Conservation (phyloP, 2,888 invertebrate genomes). For the Mimas tiliae region DNA sequence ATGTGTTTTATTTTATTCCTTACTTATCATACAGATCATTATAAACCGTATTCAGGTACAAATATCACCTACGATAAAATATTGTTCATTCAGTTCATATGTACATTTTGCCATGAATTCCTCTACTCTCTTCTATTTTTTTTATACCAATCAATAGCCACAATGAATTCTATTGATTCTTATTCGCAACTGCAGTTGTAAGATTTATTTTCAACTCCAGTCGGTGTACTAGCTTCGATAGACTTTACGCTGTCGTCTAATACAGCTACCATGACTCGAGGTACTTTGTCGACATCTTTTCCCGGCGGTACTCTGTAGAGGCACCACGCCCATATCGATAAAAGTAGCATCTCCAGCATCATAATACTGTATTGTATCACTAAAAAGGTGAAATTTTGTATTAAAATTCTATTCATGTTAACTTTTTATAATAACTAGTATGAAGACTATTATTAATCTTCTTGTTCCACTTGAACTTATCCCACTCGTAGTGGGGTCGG, state of each 20-base stretch:
- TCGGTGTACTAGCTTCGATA: conserved; percentile 47
- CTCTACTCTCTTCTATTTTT: conserved; percentile 17
- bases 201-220: conserved; percentile 54
- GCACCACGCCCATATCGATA: conserved; percentile 86
- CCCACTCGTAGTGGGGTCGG: too few relatives aligned
- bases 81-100: conserved; percentile 1
- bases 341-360: conserved; percentile 88
- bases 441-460: too few relatives aligned
- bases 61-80: conserved; percentile 29
- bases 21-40: conserved; percentile 28
- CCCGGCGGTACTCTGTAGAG: conserved; percentile 82
- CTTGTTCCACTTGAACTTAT: too few relatives aligned
- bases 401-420: neutral
- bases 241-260: conserved; percentile 59
- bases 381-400: conserved; percentile 59
- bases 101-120: conserved; percentile 13
- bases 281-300: conserved; percentile 58
- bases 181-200: conserved; percentile 43
- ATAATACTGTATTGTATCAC: conserved; percentile 88
- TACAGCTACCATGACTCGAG: conserved; percentile 64
- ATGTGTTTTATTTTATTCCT: conserved; percentile 26
- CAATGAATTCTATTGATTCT: neutral
- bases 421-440: too few relatives aligned
- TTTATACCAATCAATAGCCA: conserved; percentile 16
- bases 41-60: conserved; percentile 39